Conservation (phyloP, 2,797 vertebrate species). For the Thaleichthys pacificus region DNA sequence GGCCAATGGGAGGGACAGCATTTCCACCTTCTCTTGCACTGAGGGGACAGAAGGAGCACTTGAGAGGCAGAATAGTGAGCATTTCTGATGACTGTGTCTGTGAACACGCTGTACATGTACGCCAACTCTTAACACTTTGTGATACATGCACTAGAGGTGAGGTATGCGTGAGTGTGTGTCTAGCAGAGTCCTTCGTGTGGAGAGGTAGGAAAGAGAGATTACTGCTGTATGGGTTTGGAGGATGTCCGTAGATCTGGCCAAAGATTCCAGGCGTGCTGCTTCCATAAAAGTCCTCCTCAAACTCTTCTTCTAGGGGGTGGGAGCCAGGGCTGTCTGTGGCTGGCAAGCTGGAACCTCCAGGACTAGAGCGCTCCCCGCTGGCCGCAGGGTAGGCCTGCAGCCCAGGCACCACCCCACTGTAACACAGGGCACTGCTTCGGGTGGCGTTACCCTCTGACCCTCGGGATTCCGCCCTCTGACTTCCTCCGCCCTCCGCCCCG, state of each 20-base stretch:
- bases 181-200: not conserved
- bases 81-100: not conserved
- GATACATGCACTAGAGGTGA: not conserved
- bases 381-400: conserved; percentile 85
- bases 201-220: conserved; percentile 1
- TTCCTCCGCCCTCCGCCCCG: conserved; percentile 54
- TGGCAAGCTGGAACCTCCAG: conserved; percentile 89
- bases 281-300: conserved; percentile 91
- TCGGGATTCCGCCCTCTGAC: conserved; percentile 31
- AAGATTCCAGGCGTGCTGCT: conserved; percentile 84
- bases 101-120: not conserved
- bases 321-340: conserved; percentile 94
- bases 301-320: conserved; percentile 92
- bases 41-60: conserved; percentile 22
- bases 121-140: too few species aligned
- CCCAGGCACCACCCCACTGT: conserved; percentile 79
- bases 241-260: conserved; percentile 89
- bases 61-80: not conserved
- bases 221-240: conserved; percentile 71
- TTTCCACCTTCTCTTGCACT: conserved; percentile 91
- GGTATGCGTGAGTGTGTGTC: not conserved
- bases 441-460: conserved; percentile 43
- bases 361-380: conserved; percentile 87
- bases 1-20: conserved; percentile 79
- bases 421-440: conserved; percentile 70